Conservation (phyloP, 1,140 invertebrate genomes). For the Atopsyche davidsoni region DNA sequence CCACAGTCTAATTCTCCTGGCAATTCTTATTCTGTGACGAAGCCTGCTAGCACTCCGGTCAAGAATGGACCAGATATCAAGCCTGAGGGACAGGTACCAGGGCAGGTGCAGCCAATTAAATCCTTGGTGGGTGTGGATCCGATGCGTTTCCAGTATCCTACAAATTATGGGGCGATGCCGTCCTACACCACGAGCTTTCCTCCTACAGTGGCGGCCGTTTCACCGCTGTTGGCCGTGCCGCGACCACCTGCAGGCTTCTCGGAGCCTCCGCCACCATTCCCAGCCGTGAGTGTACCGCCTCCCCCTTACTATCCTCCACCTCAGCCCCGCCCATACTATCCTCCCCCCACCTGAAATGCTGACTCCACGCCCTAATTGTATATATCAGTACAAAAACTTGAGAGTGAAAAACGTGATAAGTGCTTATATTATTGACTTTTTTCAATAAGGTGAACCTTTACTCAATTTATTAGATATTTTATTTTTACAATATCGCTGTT, state of each 20-base stretch:
- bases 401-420: no score
- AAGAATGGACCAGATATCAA: conserved; percentile 41
- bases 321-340: conserved; percentile 41
- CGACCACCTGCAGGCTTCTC: conserved; percentile 21
- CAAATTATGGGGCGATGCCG: conserved; percentile 33
- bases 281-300: conserved; percentile 38
- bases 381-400: no score
- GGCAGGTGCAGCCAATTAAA: conserved; percentile 36
- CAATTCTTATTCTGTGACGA: conserved; percentile 33
- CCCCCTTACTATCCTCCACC: conserved; percentile 39
- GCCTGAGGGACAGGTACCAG: conserved; percentile 32
- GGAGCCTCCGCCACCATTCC: conserved; percentile 30
- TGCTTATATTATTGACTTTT: no score
- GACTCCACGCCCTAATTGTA: no score
- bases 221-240: conserved; percentile 14
- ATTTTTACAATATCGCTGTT: no score
- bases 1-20: conserved; percentile 46
- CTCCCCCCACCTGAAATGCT: conserved; percentile 39
- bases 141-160: conserved; percentile 35
- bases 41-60: conserved; percentile 35
- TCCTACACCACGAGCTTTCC: conserved; percentile 37
- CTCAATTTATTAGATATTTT: no score
- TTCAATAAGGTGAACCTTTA: no score
- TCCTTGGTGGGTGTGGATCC: conserved; percentile 25
- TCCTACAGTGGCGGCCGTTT: conserved; percentile 35